Evolutionary conservation across 2,113 vertebrate species (phyloP).

Genomic region (Tragelaphus imberbis): DNA sequence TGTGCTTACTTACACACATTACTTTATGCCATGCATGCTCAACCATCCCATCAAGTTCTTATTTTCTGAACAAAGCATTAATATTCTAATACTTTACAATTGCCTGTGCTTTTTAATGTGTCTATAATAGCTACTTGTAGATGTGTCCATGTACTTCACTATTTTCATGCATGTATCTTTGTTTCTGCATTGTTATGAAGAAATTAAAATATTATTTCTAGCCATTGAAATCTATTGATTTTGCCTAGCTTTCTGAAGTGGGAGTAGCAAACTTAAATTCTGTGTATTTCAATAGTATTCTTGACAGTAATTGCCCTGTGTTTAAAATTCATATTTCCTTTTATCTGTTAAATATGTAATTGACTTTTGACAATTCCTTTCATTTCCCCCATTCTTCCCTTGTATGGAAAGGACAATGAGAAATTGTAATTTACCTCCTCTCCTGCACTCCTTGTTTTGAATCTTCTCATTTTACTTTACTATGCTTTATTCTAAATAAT

Average conservation of each 20-base stretch:
- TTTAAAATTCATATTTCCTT: slow-evolving; percentile 60
- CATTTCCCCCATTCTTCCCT: neutral
- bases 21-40: neutral
- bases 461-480: slow-evolving; percentile 29
- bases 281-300: slow-evolving; percentile 41
- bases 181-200: neutral
- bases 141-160: neutral
- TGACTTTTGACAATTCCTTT: slow-evolving; percentile 56
- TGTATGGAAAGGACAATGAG: slow-evolving; percentile 24
- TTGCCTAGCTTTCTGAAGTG: neutral
- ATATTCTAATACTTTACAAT: neutral
- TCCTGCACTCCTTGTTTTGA: neutral
- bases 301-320: slow-evolving; percentile 21
- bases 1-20: neutral
- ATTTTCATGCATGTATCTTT: neutral
- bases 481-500: slow-evolving; percentile 56
- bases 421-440: neutral
- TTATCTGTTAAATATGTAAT: slow-evolving; percentile 48
- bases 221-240: neutral
- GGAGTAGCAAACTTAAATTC: neutral
- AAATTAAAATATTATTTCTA: neutral
- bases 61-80: neutral
- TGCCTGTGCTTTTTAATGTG: neutral
- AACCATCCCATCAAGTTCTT: neutral
- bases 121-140: neutral